Percentiles rank a stretch among this genome's conserved stretches.
These are phyloP conservation scores for Malurus splendens DNA, from an alignment of 2,797 vertebrate species.

Conservation along the genomic window DNA sequence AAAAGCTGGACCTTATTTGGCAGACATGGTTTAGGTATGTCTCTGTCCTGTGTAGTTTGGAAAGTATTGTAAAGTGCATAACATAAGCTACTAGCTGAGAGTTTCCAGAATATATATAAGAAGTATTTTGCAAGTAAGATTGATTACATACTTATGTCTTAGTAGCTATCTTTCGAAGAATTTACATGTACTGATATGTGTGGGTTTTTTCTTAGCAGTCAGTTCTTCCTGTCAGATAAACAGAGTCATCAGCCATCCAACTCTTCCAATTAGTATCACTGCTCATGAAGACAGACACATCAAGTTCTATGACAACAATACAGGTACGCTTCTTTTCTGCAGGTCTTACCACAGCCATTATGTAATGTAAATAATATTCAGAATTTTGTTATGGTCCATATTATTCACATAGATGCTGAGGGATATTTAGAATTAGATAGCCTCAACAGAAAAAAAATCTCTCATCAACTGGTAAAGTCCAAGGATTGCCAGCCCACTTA, in stretches of 20 bases:
- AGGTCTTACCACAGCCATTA: neutral
- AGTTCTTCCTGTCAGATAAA: constrained; percentile 88
- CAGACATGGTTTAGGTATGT: neutral
- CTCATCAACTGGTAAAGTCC: neutral
- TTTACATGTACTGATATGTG: neutral
- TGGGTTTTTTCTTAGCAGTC: constrained; percentile 58
- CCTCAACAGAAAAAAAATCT: neutral
- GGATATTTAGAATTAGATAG: neutral
- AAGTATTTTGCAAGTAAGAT: neutral
- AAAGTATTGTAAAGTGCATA: neutral
- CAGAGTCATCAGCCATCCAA: constrained; percentile 95
- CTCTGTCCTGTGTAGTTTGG: neutral
- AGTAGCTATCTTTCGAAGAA: neutral
- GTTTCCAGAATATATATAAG: neutral
- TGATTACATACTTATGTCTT: neutral
- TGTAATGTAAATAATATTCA: neutral
- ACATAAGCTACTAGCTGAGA: neutral
- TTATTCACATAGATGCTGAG: neutral
- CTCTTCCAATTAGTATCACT: constrained; percentile 94
- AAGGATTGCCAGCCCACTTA: neutral
- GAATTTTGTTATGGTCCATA: neutral
- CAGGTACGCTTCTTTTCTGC: constrained; percentile 65
- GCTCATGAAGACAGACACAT: constrained; percentile 96
- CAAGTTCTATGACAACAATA: constrained; percentile 97
- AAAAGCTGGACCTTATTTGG: neutral